phyloP scores from a whole-genome alignment of 2,113 vertebrate genomes.

The Pseudorectes ferrugineus region DNA sequence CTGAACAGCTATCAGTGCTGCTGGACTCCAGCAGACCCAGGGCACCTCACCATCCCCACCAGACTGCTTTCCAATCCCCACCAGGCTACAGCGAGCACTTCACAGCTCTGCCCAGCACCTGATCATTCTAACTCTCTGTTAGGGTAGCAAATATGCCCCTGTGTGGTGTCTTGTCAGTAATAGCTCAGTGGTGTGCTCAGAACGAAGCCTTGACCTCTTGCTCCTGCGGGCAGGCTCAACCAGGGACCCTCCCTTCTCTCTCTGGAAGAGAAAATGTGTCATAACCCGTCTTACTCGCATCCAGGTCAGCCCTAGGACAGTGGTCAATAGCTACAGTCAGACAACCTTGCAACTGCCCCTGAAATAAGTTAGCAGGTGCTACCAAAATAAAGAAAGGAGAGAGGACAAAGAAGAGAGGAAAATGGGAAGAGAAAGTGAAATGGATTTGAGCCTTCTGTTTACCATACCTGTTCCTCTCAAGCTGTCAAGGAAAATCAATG shows the following conservation, averaged over 20 bases:
- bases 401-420: not conserved
- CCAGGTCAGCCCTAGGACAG: not conserved
- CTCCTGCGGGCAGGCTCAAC: not conserved
- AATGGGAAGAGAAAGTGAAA: not conserved
- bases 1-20: not conserved
- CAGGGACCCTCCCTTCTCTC: not conserved
- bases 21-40: not conserved
- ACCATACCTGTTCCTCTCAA: constrained; percentile 1
- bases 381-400: not conserved
- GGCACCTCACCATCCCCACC: accelerated
- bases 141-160: not conserved
- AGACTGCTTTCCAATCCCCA: not conserved
- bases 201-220: not conserved
- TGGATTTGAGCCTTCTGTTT: not conserved
- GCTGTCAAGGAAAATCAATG: constrained; percentile 41
- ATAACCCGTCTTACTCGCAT: not conserved
- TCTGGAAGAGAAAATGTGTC: not conserved
- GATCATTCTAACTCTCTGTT: not conserved
- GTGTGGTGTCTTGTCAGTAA: accelerated
- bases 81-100: accelerated
- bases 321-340: not conserved
- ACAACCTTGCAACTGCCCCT: not conserved
- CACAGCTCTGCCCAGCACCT: not conserved
- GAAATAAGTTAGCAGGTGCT: not conserved
- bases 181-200: accelerated